phyloP scores from a whole-genome alignment of 2,888 invertebrate genomes.

The Marronus borbonicus region DNA sequence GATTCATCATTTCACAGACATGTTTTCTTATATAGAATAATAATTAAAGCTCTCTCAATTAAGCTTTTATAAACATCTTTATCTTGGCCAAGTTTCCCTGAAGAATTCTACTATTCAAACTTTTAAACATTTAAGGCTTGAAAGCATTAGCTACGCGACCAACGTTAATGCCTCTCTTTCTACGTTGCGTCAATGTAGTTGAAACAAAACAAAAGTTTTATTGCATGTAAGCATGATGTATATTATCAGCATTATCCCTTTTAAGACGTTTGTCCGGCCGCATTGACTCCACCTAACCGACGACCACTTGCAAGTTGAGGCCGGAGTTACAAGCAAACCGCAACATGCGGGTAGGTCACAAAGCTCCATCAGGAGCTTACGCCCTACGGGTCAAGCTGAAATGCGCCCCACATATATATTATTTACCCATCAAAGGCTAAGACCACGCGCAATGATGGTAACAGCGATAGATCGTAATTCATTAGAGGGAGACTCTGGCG shows the following conservation, averaged over 20 bases:
- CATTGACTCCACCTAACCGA: not conserved
- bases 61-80: too few species aligned
- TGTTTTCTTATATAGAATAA: too few species aligned
- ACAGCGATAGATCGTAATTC: conserved; percentile 37
- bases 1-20: too few species aligned
- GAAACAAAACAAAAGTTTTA: too few species aligned
- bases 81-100: too few species aligned
- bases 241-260: not conserved
- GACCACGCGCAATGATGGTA: conserved; percentile 26
- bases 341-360: conserved; percentile 38
- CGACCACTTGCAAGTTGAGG: conserved; percentile 27
- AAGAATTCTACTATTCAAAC: too few species aligned
- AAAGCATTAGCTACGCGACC: too few species aligned
- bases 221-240: too few species aligned
- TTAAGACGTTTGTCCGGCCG: conserved; percentile 16
- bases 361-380: conserved; percentile 24
- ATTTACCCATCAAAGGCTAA: conserved; percentile 32
- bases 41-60: too few species aligned
- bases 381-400: conserved; percentile 7
- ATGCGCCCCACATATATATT: conserved; percentile 21
- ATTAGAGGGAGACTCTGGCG: conserved; percentile 15
- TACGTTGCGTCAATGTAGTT: too few species aligned
- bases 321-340: conserved; percentile 33
- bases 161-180: too few species aligned
- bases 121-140: too few species aligned